phyloP scores from a whole-genome alignment of 2,888 invertebrate species.

The Eupithecia subfuscata region DNA sequence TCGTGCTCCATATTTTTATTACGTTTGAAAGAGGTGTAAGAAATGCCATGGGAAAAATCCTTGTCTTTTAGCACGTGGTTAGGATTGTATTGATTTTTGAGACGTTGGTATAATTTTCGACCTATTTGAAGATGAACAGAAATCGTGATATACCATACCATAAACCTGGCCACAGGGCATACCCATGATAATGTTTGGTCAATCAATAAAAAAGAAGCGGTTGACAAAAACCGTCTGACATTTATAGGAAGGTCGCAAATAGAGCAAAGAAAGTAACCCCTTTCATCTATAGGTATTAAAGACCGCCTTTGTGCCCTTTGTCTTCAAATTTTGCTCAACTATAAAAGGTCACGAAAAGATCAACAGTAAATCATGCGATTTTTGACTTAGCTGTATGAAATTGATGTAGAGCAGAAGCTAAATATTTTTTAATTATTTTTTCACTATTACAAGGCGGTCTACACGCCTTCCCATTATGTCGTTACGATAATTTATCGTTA shows the following conservation, averaged over 20 bases:
- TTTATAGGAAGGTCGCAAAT: neutral
- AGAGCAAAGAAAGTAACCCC: neutral
- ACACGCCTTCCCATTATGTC: too few species aligned
- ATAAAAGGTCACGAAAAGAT: neutral
- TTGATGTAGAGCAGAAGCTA: too few species aligned
- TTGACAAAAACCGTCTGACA: neutral
- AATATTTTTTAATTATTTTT: neutral
- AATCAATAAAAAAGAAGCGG: neutral
- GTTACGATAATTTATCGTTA: too few species aligned
- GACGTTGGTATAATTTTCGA: neutral
- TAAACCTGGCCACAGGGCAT: neutral
- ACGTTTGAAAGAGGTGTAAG: constrained; percentile 4
- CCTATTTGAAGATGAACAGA: neutral
- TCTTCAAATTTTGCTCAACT: neutral
- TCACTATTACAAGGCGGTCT: too few species aligned
- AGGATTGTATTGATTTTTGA: neutral
- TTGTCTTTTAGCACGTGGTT: neutral
- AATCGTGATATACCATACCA: neutral
- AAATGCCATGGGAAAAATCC: neutral
- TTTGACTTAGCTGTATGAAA: neutral
- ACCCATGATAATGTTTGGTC: neutral
- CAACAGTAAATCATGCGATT: neutral
- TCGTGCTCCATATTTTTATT: constrained; percentile 13
- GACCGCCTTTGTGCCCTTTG: neutral
- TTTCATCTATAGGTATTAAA: neutral